These are phyloP conservation scores for Cheiracanthium punctorium DNA, from an alignment of 2,888 invertebrate genomes.

Conservation along the genomic window DNA sequence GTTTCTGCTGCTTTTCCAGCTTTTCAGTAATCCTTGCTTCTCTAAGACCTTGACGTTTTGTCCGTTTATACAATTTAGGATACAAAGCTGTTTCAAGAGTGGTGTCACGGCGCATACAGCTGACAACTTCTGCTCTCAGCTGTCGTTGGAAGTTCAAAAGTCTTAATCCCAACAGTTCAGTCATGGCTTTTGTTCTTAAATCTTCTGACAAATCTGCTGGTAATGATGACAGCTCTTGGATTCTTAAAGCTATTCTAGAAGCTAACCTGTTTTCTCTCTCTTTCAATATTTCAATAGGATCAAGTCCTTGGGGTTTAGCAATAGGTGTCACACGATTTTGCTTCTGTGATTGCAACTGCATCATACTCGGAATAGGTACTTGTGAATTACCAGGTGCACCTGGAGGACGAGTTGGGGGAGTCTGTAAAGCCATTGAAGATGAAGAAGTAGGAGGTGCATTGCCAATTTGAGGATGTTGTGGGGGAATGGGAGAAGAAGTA, in stretches of 20 bases:
- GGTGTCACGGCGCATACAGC: slow-evolving; percentile 93
- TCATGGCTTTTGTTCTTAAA: slow-evolving; percentile 92
- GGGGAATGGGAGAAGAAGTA: slow-evolving; percentile 66
- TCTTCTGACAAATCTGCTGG: slow-evolving; percentile 95
- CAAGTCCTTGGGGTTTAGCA: slow-evolving; percentile 93
- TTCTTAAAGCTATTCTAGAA: slow-evolving; percentile 92
- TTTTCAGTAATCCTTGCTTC: slow-evolving; percentile 99
- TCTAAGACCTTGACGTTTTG: slow-evolving; percentile 95
- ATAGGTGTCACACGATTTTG: slow-evolving; percentile 87
- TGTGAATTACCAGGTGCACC: slow-evolving; percentile 33
- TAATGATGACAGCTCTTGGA: slow-evolving; percentile 87
- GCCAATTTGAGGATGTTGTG: slow-evolving; percentile 70
- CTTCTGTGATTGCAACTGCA: slow-evolving; percentile 74
- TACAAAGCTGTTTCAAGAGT: slow-evolving; percentile 97
- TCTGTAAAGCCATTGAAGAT: slow-evolving; percentile 15
- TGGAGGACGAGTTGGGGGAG: slow-evolving; percentile 36
- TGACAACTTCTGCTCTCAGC: slow-evolving; percentile 78
- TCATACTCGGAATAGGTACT: slow-evolving; percentile 58
- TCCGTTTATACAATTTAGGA: slow-evolving; percentile 97
- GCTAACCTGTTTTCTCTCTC: slow-evolving; percentile 96
- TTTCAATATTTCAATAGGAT: slow-evolving; percentile 92
- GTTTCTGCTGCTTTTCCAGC: slow-evolving; percentile 98
- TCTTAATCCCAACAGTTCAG: slow-evolving; percentile 93
- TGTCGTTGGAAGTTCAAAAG: slow-evolving; percentile 97
- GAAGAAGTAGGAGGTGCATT: slow-evolving; percentile 31